These are phyloP conservation scores for Agrilus mali DNA, from an alignment of 2,888 invertebrate species.

Conservation along the genomic window DNA sequence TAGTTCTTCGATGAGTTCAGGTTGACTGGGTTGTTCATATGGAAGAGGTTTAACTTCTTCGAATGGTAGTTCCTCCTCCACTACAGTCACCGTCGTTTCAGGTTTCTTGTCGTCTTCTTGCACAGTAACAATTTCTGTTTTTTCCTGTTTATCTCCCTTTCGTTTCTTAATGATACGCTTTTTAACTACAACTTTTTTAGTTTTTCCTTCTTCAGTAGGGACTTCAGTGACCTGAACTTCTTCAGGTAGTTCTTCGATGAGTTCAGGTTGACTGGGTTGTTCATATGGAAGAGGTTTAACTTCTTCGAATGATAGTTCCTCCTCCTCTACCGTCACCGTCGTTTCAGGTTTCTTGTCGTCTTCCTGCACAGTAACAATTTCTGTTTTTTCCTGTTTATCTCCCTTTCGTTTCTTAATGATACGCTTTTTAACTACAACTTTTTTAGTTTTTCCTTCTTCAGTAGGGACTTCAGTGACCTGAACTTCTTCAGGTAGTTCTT, in stretches of 20 bases:
- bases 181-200: conserved; percentile 22
- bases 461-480: conserved; percentile 20
- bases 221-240: conserved; percentile 23
- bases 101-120: conserved; percentile 23
- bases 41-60: conserved; percentile 5
- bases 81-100: conserved; percentile 18
- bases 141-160: conserved; percentile 27
- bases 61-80: conserved; percentile 18
- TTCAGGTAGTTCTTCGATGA: conserved; percentile 28
- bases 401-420: conserved; percentile 14
- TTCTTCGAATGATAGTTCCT: conserved; percentile 12
- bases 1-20: conserved; percentile 15
- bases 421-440: conserved; percentile 10
- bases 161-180: conserved; percentile 23
- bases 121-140: conserved; percentile 34
- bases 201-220: conserved; percentile 28
- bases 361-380: conserved; percentile 33
- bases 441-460: conserved; percentile 25
- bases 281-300: conserved; percentile 14
- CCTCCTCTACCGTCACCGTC: conserved; percentile 27
- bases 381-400: conserved; percentile 20
- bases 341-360: conserved; percentile 28
- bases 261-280: conserved; percentile 14
- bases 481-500: conserved; percentile 23
- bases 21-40: conserved; percentile 10